Evolutionary conservation across 2,797 vertebrate species (phyloP), one percentile per base, ranked within the genome.

Genomic region (Anguilla anguilla): DNA sequence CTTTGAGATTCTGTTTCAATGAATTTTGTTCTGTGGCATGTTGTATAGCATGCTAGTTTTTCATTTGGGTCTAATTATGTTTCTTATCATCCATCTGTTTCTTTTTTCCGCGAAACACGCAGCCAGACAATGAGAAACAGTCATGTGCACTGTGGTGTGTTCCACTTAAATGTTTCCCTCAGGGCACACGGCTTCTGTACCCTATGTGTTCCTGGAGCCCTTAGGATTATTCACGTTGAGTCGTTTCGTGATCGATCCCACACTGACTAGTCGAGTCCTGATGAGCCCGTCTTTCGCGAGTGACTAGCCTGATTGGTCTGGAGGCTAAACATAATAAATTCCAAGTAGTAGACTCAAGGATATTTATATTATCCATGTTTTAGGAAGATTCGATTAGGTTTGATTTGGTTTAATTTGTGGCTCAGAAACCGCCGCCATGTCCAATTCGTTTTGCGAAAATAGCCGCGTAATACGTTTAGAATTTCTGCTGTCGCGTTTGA

Each of bases 321-420:
- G 61, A 67, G 61, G 61, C 61, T 25, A 67, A 67, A 67, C 61
- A n/a, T 4, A n/a, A 57, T 57, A 67, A 67, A 25, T 22, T 22
- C 13, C 39, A 79, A 13, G 74, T 46, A 46, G 13, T 46, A 46
- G 19, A 74, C 2, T 2, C 35, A 43, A 43, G 13, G 39, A 79
- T 79, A 22, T 79, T 79, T 79, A 79, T 46, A 43, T 64, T 35
- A 46, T 46, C 74, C 31, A 1, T 15, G 74, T 79, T 79, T 79
- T 39, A 79, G 22, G 59, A 87, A 39, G 51, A 86, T 84, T 84
- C 61, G 67, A 83, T 55, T 79, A 46, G 77, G 22, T 69, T 46
- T 84, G 51, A 31, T 82, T 55, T 88, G 88, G 86, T 91, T 85
- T 84, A 17, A 85, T 88, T 86, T 77, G 81, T 55, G 88, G 35